Conservation (phyloP, 2,113 vertebrate species). For the Paedocypris sp. region DNA sequence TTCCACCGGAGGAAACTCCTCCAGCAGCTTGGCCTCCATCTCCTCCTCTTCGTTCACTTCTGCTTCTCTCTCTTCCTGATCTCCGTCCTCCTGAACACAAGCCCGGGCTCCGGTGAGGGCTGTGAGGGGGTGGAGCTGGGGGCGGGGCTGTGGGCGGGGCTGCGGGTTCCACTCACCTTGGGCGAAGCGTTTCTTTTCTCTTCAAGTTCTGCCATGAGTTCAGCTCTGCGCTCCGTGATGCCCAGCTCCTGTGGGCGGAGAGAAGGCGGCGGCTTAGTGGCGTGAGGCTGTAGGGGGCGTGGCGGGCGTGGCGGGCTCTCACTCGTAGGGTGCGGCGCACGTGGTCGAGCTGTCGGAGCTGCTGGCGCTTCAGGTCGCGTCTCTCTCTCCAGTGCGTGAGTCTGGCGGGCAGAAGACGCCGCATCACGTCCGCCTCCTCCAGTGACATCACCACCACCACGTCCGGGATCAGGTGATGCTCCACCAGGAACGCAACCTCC, state of each 20-base stretch:
- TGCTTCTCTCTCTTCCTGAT: constrained; percentile 44
- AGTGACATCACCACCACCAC: constrained; percentile 58
- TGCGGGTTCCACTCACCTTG: too few relatives aligned
- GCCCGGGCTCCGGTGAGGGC: too few relatives aligned
- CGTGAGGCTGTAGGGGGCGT: too few relatives aligned
- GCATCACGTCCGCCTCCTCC: constrained; percentile 61
- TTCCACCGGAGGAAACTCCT: constrained; percentile 72
- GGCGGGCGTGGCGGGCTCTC: too few relatives aligned
- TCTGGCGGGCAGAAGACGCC: constrained; percentile 63
- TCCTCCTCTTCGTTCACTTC: constrained; percentile 49
- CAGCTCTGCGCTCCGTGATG: constrained; percentile 72
- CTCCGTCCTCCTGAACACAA: constrained; percentile 23
- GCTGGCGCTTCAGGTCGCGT: constrained; percentile 45
- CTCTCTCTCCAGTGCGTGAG: constrained; percentile 67
- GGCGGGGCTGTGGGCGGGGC: too few relatives aligned
- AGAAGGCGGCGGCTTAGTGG: background rate
- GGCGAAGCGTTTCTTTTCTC: background rate
- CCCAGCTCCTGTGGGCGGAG: constrained; percentile 57
- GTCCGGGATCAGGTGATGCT: constrained; percentile 75
- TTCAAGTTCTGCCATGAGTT: constrained; percentile 65
- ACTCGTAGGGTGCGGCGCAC: constrained; percentile 67
- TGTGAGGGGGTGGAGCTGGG: too few relatives aligned
- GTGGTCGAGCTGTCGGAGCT: constrained; percentile 55
- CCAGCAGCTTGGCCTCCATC: constrained; percentile 65
- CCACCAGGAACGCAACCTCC: constrained; percentile 67